These are phyloP conservation scores for Pilophorus perplexus DNA, from an alignment of 2,888 invertebrate species.

Conservation along the genomic window DNA sequence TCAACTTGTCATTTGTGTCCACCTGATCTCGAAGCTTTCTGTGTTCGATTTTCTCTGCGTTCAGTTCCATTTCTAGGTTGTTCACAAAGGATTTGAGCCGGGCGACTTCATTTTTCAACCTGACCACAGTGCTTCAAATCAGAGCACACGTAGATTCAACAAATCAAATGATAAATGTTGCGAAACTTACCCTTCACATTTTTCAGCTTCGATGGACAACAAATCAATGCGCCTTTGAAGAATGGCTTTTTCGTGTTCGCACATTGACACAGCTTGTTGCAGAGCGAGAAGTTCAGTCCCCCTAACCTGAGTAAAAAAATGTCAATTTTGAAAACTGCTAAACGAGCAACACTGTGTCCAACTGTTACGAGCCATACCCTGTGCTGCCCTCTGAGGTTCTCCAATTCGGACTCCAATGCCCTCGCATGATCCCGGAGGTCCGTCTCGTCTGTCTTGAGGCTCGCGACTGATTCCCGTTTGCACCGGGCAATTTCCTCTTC, in stretches of 20 bases:
- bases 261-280: constrained; percentile 43
- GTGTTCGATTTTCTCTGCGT: constrained; percentile 22
- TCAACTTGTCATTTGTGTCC: constrained; percentile 37
- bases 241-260: constrained; percentile 45
- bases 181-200: constrained; percentile 32
- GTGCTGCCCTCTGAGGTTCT: constrained; percentile 24
- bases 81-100: constrained; percentile 13
- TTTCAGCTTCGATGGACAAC: constrained; percentile 24
- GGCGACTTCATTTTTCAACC: constrained; percentile 31
- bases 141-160: no score
- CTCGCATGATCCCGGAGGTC: constrained; percentile 1
- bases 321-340: no score
- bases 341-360: no score
- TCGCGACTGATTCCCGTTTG: neutral
- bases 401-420: constrained; percentile 3
- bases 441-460: neutral
- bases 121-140: no score
- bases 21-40: constrained; percentile 20
- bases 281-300: constrained; percentile 33
- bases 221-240: constrained; percentile 38
- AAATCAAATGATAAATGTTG: no score
- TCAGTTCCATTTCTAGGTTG: constrained; percentile 30
- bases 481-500: neutral
- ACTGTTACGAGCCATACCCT: constrained; percentile 9
- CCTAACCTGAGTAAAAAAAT: constrained; percentile 20